Base-by-base conservation (phyloP, 2,888 invertebrate genomes). In the Serrognathus titanus region DNA sequence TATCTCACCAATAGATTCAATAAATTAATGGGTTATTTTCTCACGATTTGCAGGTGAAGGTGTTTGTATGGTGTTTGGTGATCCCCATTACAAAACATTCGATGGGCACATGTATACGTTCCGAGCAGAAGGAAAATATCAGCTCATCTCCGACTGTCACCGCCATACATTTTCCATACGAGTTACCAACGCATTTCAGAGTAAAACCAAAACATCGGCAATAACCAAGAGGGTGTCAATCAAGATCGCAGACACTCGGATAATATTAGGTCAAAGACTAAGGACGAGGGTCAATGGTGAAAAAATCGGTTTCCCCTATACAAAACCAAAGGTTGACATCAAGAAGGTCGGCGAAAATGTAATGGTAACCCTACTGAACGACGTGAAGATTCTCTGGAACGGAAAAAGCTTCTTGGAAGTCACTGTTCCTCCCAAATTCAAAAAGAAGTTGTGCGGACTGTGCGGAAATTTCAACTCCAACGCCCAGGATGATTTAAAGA, bases 391-490 rank as follows among this genome's bases (percentile, higher is more conserved):
- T 61, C 81, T 92, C 38, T 97, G 97, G 97, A 94, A 95, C 71
- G 95, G 96, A 1, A 90, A 90, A 66, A 94, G 94, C 67, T 95
- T 94, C 72, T 80, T 96, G 58, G 96, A 97, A 79, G 83, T 89
- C 0, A 82, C 84, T 0, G 91, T 94, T 10, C 90, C 93, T 3
- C 85, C 86, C 69, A 81, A 78, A 52, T 92, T 86, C 79, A 91
- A 87, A 75, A 85, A 83, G 55, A 85, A 85, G 68, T 76, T 95
- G 56, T 96, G 96, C 72, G 97, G 97, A 10, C 80, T 97, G 12
- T 97, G 97, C 72, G 97, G 97, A 1, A 97, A 97, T 75, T 97
- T 91, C 78, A 97, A 97, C 77, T 88, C 89, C 46, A 81, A 90
- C 60, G 86, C 88, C 2, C 84, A 90, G 63, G 97, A 96, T 75